These are phyloP conservation scores for Stichopus horrens DNA, from an alignment of 53 echinoderm and acorn worm genomes.

Conservation along the genomic window DNA sequence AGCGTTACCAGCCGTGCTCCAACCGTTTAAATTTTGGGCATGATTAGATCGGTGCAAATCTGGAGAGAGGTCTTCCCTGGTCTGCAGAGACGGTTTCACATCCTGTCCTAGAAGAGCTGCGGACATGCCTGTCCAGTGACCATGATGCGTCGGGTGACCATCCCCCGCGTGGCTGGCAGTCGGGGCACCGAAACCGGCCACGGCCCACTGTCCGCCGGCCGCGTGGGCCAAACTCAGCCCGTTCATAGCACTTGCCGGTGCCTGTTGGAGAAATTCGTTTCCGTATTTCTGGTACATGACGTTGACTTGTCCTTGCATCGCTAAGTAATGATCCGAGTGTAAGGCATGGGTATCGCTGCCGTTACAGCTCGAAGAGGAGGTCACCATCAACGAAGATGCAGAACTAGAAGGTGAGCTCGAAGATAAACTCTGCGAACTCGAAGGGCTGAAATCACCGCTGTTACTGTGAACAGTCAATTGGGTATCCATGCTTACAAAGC, in stretches of 20 bases:
- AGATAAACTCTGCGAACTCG: conserved; percentile 28
- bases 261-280: conserved; percentile 91
- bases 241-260: conserved; percentile 65
- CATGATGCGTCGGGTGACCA: conserved; percentile 55
- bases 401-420: conserved; percentile 13
- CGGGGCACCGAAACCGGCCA: conserved; percentile 84
- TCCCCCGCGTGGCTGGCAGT: conserved; percentile 62
- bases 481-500: conserved; percentile 47
- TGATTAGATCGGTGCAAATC: conserved; percentile 75
- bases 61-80: conserved; percentile 83
- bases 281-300: conserved; percentile 97
- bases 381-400: background rate
- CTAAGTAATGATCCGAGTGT: conserved; percentile 40
- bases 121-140: conserved; percentile 77
- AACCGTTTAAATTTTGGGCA: conserved; percentile 69
- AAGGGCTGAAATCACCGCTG: conserved; percentile 39
- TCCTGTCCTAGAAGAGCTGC: conserved; percentile 86
- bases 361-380: background rate
- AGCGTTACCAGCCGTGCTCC: conserved; percentile 76
- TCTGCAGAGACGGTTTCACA: conserved; percentile 86
- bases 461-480: conserved; percentile 48
- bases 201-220: conserved; percentile 86
- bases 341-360: conserved; percentile 41
- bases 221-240: conserved; percentile 85
- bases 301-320: conserved; percentile 80